These are phyloP conservation scores for Agrochola lota DNA, from an alignment of 2,888 invertebrate genomes.

Conservation along the genomic window DNA sequence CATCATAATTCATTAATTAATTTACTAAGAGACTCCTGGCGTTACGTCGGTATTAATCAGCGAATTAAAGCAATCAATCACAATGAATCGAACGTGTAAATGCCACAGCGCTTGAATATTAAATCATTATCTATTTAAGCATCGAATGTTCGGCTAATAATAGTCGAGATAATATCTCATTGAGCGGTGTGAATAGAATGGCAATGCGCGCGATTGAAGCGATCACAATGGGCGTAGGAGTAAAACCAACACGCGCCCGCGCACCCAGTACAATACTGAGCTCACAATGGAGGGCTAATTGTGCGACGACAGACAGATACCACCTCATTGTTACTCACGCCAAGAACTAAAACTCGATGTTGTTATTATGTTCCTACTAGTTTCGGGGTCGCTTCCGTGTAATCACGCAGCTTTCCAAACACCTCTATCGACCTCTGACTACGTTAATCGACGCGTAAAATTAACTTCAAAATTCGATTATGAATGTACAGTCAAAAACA, in stretches of 20 bases:
- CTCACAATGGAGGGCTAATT: conserved; percentile 87
- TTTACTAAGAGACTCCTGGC: conserved; percentile 71
- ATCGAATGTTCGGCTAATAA: conserved; percentile 82
- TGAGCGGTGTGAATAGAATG: conserved; percentile 79
- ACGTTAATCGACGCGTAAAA: conserved; percentile 76
- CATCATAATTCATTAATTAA: conserved; percentile 49
- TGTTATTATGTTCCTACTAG: conserved; percentile 68
- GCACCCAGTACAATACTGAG: conserved; percentile 78
- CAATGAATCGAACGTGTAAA: conserved; percentile 77
- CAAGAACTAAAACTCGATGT: conserved; percentile 72
- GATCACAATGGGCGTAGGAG: conserved; percentile 88
- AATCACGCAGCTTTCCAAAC: conserved; percentile 67
- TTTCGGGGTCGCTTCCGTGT: conserved; percentile 65
- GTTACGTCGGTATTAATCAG: conserved; percentile 74
- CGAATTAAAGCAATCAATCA: conserved; percentile 82
- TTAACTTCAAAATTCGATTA: conserved; percentile 76
- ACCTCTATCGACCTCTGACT: conserved; percentile 64
- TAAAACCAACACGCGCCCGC: conserved; percentile 85
- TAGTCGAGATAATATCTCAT: conserved; percentile 85
- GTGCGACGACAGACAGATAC: conserved; percentile 87
- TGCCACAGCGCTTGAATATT: conserved; percentile 73
- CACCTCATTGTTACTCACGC: conserved; percentile 77
- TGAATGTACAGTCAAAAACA: conserved; percentile 72
- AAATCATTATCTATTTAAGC: conserved; percentile 83
- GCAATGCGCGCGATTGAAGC: conserved; percentile 81